Conservation (phyloP, 2,113 vertebrate genomes). For the Chelonoidis abingdonii region DNA sequence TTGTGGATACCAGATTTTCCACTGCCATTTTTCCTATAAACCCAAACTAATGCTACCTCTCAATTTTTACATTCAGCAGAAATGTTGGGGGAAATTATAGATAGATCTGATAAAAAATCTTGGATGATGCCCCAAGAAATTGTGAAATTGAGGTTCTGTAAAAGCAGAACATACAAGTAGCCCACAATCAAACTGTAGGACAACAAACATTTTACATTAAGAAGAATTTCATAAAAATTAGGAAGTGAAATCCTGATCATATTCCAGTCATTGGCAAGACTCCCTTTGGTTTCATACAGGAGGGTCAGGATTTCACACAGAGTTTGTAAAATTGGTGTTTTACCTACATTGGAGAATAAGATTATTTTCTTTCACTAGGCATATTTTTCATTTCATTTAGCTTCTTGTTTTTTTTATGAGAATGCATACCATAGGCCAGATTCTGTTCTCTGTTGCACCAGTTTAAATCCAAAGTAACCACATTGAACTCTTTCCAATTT, state of each 20-base stretch:
- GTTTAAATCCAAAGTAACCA: not conserved
- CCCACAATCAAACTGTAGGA: not conserved
- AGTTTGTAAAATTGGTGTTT: constrained; percentile 32
- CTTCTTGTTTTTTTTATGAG: not conserved
- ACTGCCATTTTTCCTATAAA: not conserved
- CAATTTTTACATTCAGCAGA: not conserved
- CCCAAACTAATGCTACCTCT: not conserved
- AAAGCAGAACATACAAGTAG: not conserved
- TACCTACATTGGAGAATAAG: not conserved
- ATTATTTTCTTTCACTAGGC: constrained; percentile 35
- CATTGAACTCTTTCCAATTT: not conserved
- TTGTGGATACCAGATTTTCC: not conserved
- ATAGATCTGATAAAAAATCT: not conserved
- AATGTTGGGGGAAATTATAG: not conserved
- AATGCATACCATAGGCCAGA: not conserved
- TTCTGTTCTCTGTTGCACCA: not conserved
- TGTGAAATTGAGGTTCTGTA: not conserved
- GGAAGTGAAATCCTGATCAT: not conserved
- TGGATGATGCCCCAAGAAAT: not conserved
- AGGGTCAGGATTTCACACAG: constrained; percentile 4
- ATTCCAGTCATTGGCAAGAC: not conserved
- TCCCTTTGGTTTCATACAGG: not conserved
- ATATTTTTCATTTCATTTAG: constrained; percentile 42
- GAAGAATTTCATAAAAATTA: not conserved
- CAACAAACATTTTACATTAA: not conserved